These are phyloP conservation scores for Bubo bubo DNA, from an alignment of 2,113 vertebrate genomes.

Conservation along the genomic window DNA sequence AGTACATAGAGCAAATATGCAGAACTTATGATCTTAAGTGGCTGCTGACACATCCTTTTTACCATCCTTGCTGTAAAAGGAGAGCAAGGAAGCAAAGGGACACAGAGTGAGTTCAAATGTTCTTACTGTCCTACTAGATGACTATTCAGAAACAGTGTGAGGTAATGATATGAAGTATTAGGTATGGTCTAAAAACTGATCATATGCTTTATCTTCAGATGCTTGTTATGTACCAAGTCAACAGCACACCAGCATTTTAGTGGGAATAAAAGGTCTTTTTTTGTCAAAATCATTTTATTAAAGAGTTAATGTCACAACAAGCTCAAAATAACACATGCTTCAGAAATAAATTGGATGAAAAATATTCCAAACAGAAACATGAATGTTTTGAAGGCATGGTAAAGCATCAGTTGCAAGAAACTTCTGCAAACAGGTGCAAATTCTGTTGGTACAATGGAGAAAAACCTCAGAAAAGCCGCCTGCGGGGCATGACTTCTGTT, in stretches of 20 bases:
- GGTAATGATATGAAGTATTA: background rate
- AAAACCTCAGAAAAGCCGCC: background rate
- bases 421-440: conserved; percentile 9
- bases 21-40: background rate
- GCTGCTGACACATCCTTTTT: background rate
- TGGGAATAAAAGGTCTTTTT: background rate
- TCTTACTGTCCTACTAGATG: background rate
- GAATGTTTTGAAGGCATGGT: conserved; percentile 29
- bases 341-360: conserved; percentile 48
- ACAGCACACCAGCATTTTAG: background rate
- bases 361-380: background rate
- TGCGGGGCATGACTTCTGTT: background rate
- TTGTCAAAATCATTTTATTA: conserved; percentile 74
- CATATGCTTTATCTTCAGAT: background rate
- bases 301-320: conserved; percentile 61
- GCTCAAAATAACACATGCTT: conserved; percentile 57
- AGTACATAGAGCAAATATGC: background rate
- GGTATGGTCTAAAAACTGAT: background rate
- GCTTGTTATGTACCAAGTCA: background rate
- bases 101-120: background rate
- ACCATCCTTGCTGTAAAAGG: background rate
- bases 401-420: conserved; percentile 21
- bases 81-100: background rate
- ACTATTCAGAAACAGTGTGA: background rate
- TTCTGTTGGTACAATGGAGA: conserved; percentile 17